Evolutionary conservation across 2,113 vertebrate genomes (phyloP).

Genomic region (Ameiurus melas): DNA sequence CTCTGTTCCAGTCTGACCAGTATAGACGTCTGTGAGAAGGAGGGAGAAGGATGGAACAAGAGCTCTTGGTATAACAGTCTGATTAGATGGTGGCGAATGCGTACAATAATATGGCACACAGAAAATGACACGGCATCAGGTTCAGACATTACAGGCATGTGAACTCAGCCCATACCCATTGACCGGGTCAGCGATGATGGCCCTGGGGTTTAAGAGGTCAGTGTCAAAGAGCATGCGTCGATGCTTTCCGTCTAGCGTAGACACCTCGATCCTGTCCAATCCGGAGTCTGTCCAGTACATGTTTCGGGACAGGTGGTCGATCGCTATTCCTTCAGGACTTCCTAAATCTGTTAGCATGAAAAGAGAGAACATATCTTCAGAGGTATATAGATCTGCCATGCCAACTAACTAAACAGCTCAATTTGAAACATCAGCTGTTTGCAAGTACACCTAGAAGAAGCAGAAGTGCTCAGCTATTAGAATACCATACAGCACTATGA

Average conservation of each 20-base stretch:
- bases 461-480: neutral
- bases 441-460: neutral
- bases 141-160: neutral
- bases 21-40: constrained; percentile 78
- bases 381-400: neutral
- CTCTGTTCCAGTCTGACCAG: constrained; percentile 95
- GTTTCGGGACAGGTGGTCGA: constrained; percentile 87
- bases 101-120: neutral
- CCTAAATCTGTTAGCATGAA: constrained; percentile 75
- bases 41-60: constrained; percentile 2
- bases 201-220: constrained; percentile 86
- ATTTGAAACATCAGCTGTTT: neutral
- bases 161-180: constrained; percentile 75
- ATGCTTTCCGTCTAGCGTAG: constrained; percentile 83
- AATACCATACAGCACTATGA: neutral
- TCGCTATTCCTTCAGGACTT: constrained; percentile 89
- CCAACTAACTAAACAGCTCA: neutral
- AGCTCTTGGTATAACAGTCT: neutral
- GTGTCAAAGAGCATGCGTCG: constrained; percentile 83
- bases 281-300: constrained; percentile 95
- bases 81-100: neutral
- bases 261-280: constrained; percentile 87
- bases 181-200: constrained; percentile 80
- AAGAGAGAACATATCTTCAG: neutral
- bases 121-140: neutral